Base-by-base conservation (phyloP, 2,888 invertebrate genomes). In the Drosophila conformis region DNA sequence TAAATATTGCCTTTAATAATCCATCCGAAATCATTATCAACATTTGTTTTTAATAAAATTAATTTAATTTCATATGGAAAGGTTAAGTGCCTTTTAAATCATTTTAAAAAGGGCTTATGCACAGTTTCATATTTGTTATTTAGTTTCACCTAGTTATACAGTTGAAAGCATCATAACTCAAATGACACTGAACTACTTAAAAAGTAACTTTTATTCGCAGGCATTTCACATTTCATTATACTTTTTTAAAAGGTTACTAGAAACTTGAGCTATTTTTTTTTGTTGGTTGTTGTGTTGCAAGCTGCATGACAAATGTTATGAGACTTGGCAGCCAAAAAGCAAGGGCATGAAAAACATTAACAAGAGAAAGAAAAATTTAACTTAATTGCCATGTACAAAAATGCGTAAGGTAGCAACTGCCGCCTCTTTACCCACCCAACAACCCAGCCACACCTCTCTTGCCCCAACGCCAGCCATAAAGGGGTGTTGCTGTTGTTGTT, bases 331-430 rank as follows among this genome's bases (percentile, higher is more conserved):
- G 31, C 38, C 13, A 27, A 38, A 54, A 36, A 33, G 63, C 61
- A 52, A 70, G 73, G 68, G 80, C 69, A 80, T 73, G n/a, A 63
- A 62, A 74, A 80, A 79, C 86, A 87, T 80, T 86, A 87, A 87
- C 82, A 86, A 83, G 87, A 78, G 76, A 76, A 76, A 79, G 81
- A 84, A 84, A 85, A 83, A 83, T 87, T 81, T 87, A 85, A 85
- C 85, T 85, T 85, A 85, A 85, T 85, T 85, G 85, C 85, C 85
- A 85, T 80, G 69, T 79, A 69, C 66, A 86, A 71, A 80, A 80
- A 80, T 73, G 78, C 80, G 80, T 80, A 64, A 72, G 80, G 80
- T 69, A 66, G 70, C 76, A 57, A 59, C 33, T 52, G 48, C 59
- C 49, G 29, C 40, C 69, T 13, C 40, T 36, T 54, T 10, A n/a